A percentile compares a stretch with the other conserved stretches of the same genome.
Evolutionary conservation across 2,113 vertebrate species (phyloP).

Genomic region (Dipodomys merriami): DNA sequence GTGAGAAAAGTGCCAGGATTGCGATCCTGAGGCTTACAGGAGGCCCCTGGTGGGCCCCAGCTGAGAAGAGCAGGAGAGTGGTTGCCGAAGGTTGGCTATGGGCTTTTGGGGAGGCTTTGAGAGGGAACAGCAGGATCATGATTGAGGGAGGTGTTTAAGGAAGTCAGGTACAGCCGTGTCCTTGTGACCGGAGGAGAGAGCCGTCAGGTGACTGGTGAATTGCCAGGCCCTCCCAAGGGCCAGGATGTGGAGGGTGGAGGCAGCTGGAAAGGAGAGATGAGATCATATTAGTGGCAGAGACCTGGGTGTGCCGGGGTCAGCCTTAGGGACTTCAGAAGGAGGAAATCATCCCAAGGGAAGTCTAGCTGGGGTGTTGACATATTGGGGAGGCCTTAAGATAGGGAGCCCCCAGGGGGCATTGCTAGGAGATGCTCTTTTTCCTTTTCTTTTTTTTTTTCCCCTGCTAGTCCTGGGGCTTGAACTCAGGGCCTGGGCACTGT

Average conservation of each 20-base stretch:
- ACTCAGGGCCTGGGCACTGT: background rate
- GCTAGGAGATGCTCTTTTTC: background rate
- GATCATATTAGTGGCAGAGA: too few relatives aligned
- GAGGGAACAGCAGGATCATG: background rate
- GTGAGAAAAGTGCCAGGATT: background rate
- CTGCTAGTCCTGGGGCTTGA: too few relatives aligned
- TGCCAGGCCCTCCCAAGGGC: background rate
- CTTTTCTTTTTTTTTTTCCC: too few relatives aligned
- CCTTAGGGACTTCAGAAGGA: background rate
- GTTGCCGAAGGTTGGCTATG: background rate
- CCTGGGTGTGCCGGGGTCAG: background rate
- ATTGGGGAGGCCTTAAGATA: background rate
- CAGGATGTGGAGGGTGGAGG: background rate
- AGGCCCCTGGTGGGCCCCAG: rapidly evolving
- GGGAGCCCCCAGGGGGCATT: too few relatives aligned
- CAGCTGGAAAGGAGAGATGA: background rate
- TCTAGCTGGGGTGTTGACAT: background rate
- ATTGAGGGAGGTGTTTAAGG: background rate
- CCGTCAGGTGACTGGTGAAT: background rate
- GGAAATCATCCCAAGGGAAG: background rate
- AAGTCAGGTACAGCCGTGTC: too few relatives aligned
- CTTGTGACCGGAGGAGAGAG: background rate
- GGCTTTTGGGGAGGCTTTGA: background rate
- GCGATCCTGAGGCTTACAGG: too few relatives aligned
- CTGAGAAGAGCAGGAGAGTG: rapidly evolving